phyloP scores from a whole-genome alignment of 2,888 invertebrate genomes.

The Polymixis flavicincta region DNA sequence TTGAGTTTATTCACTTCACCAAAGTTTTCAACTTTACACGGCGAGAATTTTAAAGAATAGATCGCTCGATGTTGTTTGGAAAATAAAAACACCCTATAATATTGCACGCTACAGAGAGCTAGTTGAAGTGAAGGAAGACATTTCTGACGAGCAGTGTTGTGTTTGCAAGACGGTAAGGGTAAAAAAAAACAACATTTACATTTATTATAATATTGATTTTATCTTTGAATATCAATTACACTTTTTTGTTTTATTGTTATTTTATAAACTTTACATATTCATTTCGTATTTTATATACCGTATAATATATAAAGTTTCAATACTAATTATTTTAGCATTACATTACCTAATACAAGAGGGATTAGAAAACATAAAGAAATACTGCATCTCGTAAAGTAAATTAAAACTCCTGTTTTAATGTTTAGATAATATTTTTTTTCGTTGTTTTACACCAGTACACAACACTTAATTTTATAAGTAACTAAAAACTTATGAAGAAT shows the following conservation, averaged over 20 bases:
- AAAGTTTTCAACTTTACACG: too few relatives aligned
- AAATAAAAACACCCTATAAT: too few relatives aligned
- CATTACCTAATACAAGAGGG: slow-evolving; percentile 61
- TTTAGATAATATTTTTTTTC: slow-evolving; percentile 60
- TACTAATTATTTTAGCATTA: slow-evolving; percentile 73
- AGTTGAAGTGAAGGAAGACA: not conserved
- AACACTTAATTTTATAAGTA: slow-evolving; percentile 62
- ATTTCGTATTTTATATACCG: slow-evolving; percentile 75
- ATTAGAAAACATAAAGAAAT: slow-evolving; percentile 41
- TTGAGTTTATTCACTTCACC: too few relatives aligned
- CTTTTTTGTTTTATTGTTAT: slow-evolving; percentile 82
- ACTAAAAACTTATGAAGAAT: slow-evolving; percentile 74
- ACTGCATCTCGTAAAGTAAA: slow-evolving; percentile 51
- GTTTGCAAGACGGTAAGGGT: not conserved
- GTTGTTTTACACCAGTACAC: slow-evolving; percentile 71
- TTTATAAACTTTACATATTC: slow-evolving; percentile 84
- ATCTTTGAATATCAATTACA: slow-evolving; percentile 88
- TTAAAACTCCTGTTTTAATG: slow-evolving; percentile 63
- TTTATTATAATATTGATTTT: slow-evolving; percentile 86
- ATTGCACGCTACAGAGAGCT: not conserved
- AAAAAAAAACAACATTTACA: slow-evolving; percentile 72
- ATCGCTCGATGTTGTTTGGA: too few relatives aligned
- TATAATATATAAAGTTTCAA: slow-evolving; percentile 78
- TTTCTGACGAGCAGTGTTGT: not conserved
- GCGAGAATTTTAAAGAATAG: too few relatives aligned